Conservation (phyloP, 64 coral and sea anemone genomes). For the Platygyra sinensis region DNA sequence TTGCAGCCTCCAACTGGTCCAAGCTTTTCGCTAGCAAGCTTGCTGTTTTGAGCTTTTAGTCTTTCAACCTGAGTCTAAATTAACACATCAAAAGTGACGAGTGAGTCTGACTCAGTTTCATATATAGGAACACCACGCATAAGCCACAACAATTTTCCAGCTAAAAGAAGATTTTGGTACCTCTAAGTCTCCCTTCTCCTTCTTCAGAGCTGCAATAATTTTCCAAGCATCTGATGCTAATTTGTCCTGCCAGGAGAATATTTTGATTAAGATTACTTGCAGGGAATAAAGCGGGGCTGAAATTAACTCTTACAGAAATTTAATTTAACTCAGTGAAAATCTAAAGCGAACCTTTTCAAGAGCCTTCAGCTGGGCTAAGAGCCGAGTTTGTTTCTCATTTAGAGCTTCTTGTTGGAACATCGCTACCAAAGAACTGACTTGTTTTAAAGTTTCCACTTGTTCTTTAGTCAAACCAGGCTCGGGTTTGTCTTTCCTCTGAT, state of each 20-base stretch:
- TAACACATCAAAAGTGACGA: background rate
- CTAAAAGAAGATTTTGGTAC: constrained; percentile 2
- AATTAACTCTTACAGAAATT: background rate
- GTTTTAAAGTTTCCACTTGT: constrained; percentile 36
- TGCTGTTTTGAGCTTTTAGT: constrained; percentile 57
- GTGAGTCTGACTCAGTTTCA: background rate
- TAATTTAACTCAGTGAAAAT: background rate
- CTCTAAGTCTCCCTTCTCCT: constrained; percentile 79
- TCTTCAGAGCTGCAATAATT: constrained; percentile 80
- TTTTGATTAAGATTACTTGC: background rate
- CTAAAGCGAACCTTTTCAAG: constrained; percentile 70
- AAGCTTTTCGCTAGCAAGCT: constrained; percentile 22
- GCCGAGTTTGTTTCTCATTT: constrained; percentile 77
- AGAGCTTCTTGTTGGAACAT: constrained; percentile 85
- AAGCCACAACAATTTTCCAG: background rate
- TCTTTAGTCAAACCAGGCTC: constrained; percentile 25
- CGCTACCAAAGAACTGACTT: constrained; percentile 82
- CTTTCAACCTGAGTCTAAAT: constrained; percentile 56
- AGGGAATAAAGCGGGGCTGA: background rate
- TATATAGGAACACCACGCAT: background rate
- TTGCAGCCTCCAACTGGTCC: background rate
- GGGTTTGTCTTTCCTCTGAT: background rate
- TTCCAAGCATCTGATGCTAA: constrained; percentile 82
- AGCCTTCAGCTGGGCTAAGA: constrained; percentile 71
- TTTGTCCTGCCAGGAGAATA: constrained; percentile 39